phyloP scores from a whole-genome alignment of 2,888 invertebrate genomes.

The Drosophila formosana region DNA sequence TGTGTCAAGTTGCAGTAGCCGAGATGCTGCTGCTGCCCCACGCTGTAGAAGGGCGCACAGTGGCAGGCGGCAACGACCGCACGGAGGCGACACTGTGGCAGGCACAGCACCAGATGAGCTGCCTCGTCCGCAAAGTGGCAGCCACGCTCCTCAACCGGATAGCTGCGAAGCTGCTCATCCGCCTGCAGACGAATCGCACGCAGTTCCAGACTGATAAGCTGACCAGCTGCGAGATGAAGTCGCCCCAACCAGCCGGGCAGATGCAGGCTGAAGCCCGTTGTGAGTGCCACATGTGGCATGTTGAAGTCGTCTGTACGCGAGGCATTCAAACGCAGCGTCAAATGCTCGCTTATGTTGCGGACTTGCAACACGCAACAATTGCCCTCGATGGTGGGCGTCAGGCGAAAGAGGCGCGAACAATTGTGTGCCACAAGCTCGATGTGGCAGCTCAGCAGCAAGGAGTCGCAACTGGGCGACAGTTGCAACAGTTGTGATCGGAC shows the following conservation, averaged over 20 bases:
- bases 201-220: constrained; percentile 52
- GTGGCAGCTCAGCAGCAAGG: constrained; percentile 68
- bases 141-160: constrained; percentile 57
- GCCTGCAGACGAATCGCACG: constrained; percentile 49
- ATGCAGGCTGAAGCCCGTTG: constrained; percentile 64
- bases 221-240: constrained; percentile 62
- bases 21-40: constrained; percentile 3
- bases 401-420: constrained; percentile 66
- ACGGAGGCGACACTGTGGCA: constrained; percentile 67
- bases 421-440: constrained; percentile 45
- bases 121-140: constrained; percentile 76
- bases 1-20: constrained; percentile 70
- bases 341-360: constrained; percentile 34
- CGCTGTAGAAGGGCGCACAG: constrained; percentile 63
- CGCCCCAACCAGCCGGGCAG: constrained; percentile 62
- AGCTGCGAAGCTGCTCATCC: constrained; percentile 47
- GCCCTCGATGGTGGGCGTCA: constrained; percentile 55
- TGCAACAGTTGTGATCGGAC: constrained; percentile 31
- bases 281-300: constrained; percentile 39
- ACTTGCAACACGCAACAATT: constrained; percentile 67
- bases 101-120: constrained; percentile 60
- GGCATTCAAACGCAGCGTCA: constrained; percentile 71
- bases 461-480: constrained; percentile 73
- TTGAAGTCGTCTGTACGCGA: constrained; percentile 68
- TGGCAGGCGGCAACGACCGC: constrained; percentile 64